Evolutionary conservation across 2,888 invertebrate species (phyloP), one percentile per base, ranked within the genome.

Genomic region (Leptinotarsa peninsularis): DNA sequence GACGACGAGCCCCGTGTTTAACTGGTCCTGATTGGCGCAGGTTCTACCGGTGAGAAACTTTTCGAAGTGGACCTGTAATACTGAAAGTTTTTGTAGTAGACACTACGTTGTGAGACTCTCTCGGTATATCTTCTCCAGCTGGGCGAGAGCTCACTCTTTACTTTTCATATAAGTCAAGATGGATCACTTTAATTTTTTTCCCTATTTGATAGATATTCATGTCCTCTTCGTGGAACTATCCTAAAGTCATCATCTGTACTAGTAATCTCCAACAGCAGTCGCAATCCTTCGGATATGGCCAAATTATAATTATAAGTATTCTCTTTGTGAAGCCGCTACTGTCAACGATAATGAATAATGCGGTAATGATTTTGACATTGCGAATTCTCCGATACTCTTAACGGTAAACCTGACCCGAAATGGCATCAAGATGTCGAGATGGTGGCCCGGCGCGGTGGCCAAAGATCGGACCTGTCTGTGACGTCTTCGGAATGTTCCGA

Each of bases 401-500:
- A 71, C 71, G 71, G 71, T 71, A 14, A 49, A 66, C 21, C 49
- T 49, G 56, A 72, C 67, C 72, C 60, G n/a, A 72, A 72, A 67
- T 67, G 67, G 49, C 49, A 33, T 66, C 50, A n/a, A 72, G 66
- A 67, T 72, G 67, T 27, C 27, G 49, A 23, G 50, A 49, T 43
- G 49, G 66, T 56, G 43, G 56, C 66, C 67, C 52, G 4, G 23
- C 18, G 15, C 21, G 7, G 58, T 21, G 7, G 56, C 2, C 5
- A 18, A 56, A 58, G 60, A 72, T 67, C 58, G 52, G 56, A 72
- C 66, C 52, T 49, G 33, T 54, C 23, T 43, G 33, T 54, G 54
- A 63, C 63, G 72, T 58, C 58, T 52, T 43, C 72, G 72, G 72
- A 72, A 72, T 72, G 72, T 50, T 43, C 72, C 72, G 49, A 72